A percentile compares a stretch with the other conserved stretches of the same genome.
phyloP scores from a whole-genome alignment of 2,113 vertebrate genomes.

The Haliaeetus leucogaster region DNA sequence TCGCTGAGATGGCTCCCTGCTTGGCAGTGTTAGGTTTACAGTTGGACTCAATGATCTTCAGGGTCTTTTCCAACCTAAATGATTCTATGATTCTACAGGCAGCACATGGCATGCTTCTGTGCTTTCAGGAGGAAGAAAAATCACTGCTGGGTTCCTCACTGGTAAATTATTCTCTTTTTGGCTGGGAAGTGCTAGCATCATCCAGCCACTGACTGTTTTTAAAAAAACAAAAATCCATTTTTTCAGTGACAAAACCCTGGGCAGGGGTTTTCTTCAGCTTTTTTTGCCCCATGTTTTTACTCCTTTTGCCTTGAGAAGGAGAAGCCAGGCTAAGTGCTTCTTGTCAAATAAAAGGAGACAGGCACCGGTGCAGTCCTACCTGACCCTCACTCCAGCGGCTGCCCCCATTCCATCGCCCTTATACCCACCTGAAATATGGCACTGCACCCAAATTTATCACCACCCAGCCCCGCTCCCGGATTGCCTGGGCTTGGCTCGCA shows the following conservation, averaged over 20 bases:
- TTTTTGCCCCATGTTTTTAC: background rate
- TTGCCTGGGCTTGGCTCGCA: background rate
- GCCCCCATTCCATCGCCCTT: fast-evolving
- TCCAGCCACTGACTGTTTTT: background rate
- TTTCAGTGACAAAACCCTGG: background rate
- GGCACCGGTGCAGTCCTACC: background rate
- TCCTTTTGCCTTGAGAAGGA: background rate
- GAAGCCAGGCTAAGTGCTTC: background rate
- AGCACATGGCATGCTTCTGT: background rate
- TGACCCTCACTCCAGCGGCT: background rate
- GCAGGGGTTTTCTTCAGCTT: background rate
- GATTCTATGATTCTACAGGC: background rate
- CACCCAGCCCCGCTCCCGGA: fast-evolving
- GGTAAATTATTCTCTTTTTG: background rate
- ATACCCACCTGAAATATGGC: background rate
- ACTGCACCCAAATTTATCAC: background rate
- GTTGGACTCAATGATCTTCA: too few species aligned
- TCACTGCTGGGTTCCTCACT: background rate
- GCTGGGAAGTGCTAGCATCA: background rate
- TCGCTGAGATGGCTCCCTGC: background rate
- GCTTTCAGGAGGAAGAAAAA: background rate
- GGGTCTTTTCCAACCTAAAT: too few species aligned
- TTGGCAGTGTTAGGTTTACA: too few species aligned
- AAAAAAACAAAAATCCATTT: background rate
- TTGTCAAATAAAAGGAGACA: background rate